Conservation (phyloP, 2,797 vertebrate genomes). For the Cetoscarus ocellatus region DNA sequence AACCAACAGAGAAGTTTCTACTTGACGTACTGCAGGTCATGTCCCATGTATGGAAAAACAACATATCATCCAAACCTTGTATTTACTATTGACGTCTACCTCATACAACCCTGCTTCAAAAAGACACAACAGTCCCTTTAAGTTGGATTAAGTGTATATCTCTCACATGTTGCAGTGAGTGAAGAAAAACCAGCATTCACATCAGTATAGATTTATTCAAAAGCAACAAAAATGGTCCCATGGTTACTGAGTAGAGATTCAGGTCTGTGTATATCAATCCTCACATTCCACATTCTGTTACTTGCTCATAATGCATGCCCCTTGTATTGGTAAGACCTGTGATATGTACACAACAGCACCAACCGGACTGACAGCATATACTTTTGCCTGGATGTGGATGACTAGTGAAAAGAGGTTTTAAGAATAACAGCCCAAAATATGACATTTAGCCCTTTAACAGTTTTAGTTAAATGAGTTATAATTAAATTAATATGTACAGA, state of each 20-base stretch:
- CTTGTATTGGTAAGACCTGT: slow-evolving; percentile 42
- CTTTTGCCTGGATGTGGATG: slow-evolving; percentile 28
- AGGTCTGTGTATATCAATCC: slow-evolving; percentile 37
- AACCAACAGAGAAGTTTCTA: too few species aligned
- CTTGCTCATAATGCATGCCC: slow-evolving; percentile 39
- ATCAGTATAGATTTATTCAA: slow-evolving; percentile 25
- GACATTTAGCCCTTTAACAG: slow-evolving; percentile 11
- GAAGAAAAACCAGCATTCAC: slow-evolving; percentile 32
- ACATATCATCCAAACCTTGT: too few species aligned
- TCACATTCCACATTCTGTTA: slow-evolving; percentile 60
- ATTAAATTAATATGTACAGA: slow-evolving; percentile 30
- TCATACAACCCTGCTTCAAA: too few species aligned
- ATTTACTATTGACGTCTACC: too few species aligned
- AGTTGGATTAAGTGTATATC: slow-evolving; percentile 24
- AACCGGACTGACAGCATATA: slow-evolving; percentile 23
- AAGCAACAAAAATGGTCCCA: slow-evolving; percentile 39
- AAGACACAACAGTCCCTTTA: background rate
- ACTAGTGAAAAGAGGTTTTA: slow-evolving; percentile 25
- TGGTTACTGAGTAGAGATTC: slow-evolving; percentile 40
- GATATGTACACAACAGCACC: slow-evolving; percentile 14
- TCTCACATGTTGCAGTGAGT: slow-evolving; percentile 4
- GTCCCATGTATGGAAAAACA: too few species aligned
- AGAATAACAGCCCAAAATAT: slow-evolving; percentile 26
- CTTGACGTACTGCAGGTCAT: too few species aligned
- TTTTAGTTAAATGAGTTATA: slow-evolving; percentile 2